Percentiles rank a stretch among this genome's conserved stretches.
Evolutionary conservation across 2,113 vertebrate genomes (phyloP).

Genomic region (human (Homo sapiens)): GRCh38 chr7:159021001-159021500

Average conservation of each 20-base stretch:
- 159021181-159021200: too few species aligned
- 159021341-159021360: not conserved
- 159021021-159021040: not conserved
- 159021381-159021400: not conserved
- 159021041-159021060: not conserved
- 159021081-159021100: too few species aligned
- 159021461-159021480: not conserved
- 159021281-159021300: too few species aligned
- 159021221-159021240: too few species aligned
- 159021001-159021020: not conserved
- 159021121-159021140: too few species aligned
- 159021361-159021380: fast-evolving
- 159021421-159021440: not conserved
- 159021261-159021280: too few species aligned
- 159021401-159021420: not conserved
- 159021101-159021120: too few species aligned
- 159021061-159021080: too few species aligned
- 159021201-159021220: too few species aligned
- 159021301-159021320: not conserved
- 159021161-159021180: too few species aligned
- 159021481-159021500: not conserved
- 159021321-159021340: not conserved
- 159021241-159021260: too few species aligned
- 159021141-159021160: too few species aligned
- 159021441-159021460: not conserved